phyloP scores from a whole-genome alignment of 2,113 vertebrate species.

The Mugil cephalus region DNA sequence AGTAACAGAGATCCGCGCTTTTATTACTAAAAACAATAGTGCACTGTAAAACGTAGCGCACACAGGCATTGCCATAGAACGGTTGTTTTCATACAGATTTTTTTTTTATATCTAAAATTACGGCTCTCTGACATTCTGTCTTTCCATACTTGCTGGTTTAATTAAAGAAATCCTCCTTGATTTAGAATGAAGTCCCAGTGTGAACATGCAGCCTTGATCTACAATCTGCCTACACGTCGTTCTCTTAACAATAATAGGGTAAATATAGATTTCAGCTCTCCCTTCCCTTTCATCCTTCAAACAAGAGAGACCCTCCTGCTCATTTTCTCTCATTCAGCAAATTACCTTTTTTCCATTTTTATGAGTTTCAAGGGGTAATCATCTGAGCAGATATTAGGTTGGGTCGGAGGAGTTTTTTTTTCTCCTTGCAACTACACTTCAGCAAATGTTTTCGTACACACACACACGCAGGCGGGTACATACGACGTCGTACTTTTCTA shows the following conservation, averaged over 20 bases:
- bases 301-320: constrained; percentile 37
- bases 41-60: too few species aligned
- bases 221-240: constrained; percentile 48
- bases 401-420: constrained; percentile 10
- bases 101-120: constrained; percentile 16
- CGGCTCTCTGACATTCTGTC: constrained; percentile 13
- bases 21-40: neutral
- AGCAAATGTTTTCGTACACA: neutral
- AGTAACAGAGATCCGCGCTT: neutral
- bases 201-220: constrained; percentile 61
- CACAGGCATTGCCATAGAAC: neutral
- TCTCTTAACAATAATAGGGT: constrained; percentile 59
- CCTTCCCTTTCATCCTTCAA: constrained; percentile 64
- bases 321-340: constrained; percentile 59
- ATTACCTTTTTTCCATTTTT: constrained; percentile 52
- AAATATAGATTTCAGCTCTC: constrained; percentile 59
- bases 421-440: neutral
- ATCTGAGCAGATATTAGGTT: constrained; percentile 30
- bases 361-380: constrained; percentile 58
- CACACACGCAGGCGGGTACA: neutral
- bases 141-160: constrained; percentile 34
- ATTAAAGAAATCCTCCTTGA: constrained; percentile 39
- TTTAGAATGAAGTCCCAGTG: constrained; percentile 53
- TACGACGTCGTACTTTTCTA: neutral
- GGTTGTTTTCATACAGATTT: constrained; percentile 10